phyloP scores from a whole-genome alignment of 2,888 invertebrate genomes.

The Scaptomyza cyrtandrae region DNA sequence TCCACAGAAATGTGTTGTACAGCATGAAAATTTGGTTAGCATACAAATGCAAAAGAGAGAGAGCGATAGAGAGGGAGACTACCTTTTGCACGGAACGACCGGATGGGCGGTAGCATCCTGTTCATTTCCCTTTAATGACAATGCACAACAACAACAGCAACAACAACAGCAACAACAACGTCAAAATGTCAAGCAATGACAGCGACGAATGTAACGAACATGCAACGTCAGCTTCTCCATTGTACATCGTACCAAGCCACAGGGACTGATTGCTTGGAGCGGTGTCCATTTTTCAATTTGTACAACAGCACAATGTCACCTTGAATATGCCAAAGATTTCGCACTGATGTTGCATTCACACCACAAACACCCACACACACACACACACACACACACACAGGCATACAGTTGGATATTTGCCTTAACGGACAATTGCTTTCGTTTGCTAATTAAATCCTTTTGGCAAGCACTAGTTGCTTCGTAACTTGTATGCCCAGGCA shows the following conservation, averaged over 20 bases:
- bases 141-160: conserved; percentile 13
- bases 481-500: not conserved
- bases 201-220: conserved; percentile 21
- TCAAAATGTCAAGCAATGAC: conserved; percentile 21
- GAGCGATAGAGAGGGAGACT: not conserved
- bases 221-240: not conserved
- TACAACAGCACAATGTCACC: conserved; percentile 16
- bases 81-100: conserved; percentile 11
- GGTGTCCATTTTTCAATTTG: conserved; percentile 3
- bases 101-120: conserved; percentile 31
- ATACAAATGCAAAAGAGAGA: not conserved
- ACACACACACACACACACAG: not conserved
- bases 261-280: conserved; percentile 1
- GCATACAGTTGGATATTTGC: not conserved
- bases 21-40: conserved; percentile 4
- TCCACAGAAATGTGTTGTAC: conserved; percentile 14
- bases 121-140: conserved; percentile 51
- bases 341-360: not conserved
- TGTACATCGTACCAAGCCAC: not conserved
- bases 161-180: not conserved
- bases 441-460: conserved; percentile 16
- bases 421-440: not conserved
- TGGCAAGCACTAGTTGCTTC: not conserved
- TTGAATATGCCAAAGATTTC: conserved; percentile 4
- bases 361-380: not conserved